Base-by-base conservation (phyloP, 2,888 invertebrate genomes). In the Masnerella sp. region DNA sequence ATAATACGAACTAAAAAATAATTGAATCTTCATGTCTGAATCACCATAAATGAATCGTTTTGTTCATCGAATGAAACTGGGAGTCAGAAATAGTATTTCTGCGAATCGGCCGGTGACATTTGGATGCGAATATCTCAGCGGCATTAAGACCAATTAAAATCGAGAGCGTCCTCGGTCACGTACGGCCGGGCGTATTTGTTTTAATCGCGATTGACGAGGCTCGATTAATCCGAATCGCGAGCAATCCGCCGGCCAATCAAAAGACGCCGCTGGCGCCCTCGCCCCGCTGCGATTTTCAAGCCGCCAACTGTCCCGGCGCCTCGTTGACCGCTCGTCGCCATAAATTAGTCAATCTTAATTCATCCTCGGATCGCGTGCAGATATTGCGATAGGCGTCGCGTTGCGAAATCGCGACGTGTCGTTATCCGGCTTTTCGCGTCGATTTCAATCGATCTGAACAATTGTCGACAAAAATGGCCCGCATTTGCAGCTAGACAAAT, bases 341-440 rank as follows among this genome's bases (percentile, higher is more conserved):
- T 83, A 82, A 84, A 85, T 85, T 85, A 79, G 81, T 81, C 82
- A 81, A 84, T 84, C 82, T 85, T 81, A 78, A 80, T 77, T 74
- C 69, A 72, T 71, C 59, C 68, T 62, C 25, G 67, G 61, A 67
- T 64, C 64, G 69, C 70, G 70, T 70, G 62, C 49, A 70, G 62
- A 62, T 70, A 64, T 42, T 36, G 43, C 70, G 62, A 64, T 64
- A 54, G 54, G 28, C 54, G 61, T 54, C 38, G 58, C 15, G 62
- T 70, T 70, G 62, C 51, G 18, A 58, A 58, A 64, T 62, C 62
- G 70, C 62, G 28, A 49, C 70, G 52, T 22, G 42, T 5, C 18
- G 49, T 47, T 32, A 18, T 38, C 11, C 12, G n/a, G 22, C 2
- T 58, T 58, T 45, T 12, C 9, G 15, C 47, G 28, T 67, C 40